Percentiles rank a stretch among this genome's conserved stretches.
These are phyloP conservation scores for Bubalus kerabau DNA, from an alignment of 2,113 vertebrate species.

Conservation along the genomic window DNA sequence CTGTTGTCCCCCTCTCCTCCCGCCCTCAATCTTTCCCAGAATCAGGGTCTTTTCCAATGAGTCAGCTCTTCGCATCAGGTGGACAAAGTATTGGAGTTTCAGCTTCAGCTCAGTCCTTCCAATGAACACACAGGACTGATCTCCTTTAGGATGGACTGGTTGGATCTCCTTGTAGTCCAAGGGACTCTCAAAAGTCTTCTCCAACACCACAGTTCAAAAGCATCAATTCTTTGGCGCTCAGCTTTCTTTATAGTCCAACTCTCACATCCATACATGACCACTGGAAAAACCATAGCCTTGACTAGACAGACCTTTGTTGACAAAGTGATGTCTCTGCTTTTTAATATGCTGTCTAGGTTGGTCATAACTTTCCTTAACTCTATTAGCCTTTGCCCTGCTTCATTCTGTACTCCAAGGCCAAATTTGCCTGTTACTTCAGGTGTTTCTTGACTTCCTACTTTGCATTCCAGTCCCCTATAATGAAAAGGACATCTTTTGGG, in stretches of 20 bases:
- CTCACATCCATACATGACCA: too few relatives aligned
- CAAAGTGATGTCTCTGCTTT: neutral
- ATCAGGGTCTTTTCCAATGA: neutral
- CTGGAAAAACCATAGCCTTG: neutral
- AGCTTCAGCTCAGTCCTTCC: neutral
- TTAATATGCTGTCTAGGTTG: neutral
- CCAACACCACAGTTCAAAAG: too few relatives aligned
- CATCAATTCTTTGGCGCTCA: too few relatives aligned
- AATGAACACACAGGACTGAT: neutral
- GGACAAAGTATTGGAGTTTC: neutral
- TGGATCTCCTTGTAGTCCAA: too few relatives aligned
- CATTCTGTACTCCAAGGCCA: neutral
- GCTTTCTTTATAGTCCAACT: too few relatives aligned
- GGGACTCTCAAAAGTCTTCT: too few relatives aligned
- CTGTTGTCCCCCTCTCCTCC: too few relatives aligned
- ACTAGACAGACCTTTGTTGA: neutral
- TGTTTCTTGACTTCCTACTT: too few relatives aligned
- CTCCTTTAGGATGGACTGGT: too few relatives aligned
- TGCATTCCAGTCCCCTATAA: too few relatives aligned
- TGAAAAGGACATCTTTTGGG: rapidly evolving
- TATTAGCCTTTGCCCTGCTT: neutral
- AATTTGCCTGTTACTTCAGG: neutral
- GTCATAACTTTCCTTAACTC: neutral
- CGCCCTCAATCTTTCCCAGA: too few relatives aligned
- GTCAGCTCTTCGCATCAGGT: neutral